Base-by-base conservation (phyloP, 2,113 vertebrate species). In the Misgurnus anguillicaudatus region DNA sequence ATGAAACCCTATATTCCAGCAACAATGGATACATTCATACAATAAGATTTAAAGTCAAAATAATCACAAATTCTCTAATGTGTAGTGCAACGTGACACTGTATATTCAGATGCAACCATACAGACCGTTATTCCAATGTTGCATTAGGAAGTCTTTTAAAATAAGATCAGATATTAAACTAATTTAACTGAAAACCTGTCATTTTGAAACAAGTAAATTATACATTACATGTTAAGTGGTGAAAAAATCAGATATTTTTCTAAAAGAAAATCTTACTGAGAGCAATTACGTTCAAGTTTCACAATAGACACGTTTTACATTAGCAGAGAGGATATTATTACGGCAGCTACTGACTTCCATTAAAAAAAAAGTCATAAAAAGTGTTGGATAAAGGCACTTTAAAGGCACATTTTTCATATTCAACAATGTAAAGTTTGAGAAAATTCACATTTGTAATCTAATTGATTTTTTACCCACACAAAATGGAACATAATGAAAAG, bases 261-360 rank as follows among this genome's bases (percentile, higher is more conserved):
- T 55, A 45, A 55, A 47, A 75, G 61, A 63, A 69, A 58, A 19
- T 74, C 47, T 65, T 21, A 77, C 24, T 72, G 63, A 57, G 51
- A 79, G 75, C 48, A 75, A 78, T 64, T 21, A 77, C 19, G 24
- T 83, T 88, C 84, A 90, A 90, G 82, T 82, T 88, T 90, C 89
- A 90, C 85, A 91, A 87, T 87, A 80, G 85, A 74, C 63, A 75
- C 81, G 83, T 81, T 71, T 85, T 45, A 60, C 39, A 78, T 80
- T 85, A 88, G 87, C 88, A 87, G 85, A 80, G 80, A 73, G 81
- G 78, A 87, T 82, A 80, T 81, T 48, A 76, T 79, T 69, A 83
- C 85, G 89, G 85, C 83, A 89, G 88, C 83, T 80, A 60, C 57
- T 74, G 19, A 57, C 80, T 86, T 85, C 65, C 74, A 45, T 67